Base-by-base conservation (phyloP, 1,140 invertebrate genomes). In the Alviniconcha marisindica region DNA sequence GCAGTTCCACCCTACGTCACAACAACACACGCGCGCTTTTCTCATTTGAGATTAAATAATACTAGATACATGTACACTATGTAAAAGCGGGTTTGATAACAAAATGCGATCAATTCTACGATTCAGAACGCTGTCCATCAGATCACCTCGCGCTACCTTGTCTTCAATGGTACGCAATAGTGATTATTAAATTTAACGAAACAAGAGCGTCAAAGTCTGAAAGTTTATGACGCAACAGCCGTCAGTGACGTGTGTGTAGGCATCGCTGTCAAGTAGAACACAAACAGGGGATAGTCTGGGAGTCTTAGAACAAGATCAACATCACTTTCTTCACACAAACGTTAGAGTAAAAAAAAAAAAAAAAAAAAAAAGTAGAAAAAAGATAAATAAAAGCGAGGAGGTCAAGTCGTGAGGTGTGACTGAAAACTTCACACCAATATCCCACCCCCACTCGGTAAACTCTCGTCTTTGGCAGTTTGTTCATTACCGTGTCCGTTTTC, bases 11-110 rank as follows among this genome's bases (percentile, higher is more conserved):
- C 4, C 44, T 10, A 51, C 44, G 42, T 31, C 73, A 76, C 2
- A 28, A n/a, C 0, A 76, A 76, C 73, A 51, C n/a, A 51, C 44
- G 21, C 66, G 66, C 66, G 14, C 36, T 24, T 71, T 2, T 40
- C 40, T 31, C n/a, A 40, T 76, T 12, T 51, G 42, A 54, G 21
- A 63, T 63, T 48, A 44, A 74, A 51, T 76, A 76, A 76, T 76
- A 76, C 73, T 76, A 1, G 73, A 76, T 76, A 76, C 73, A 76
- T 36, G 69, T 33, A 71, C 69, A 40, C 36, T 76, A 38, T 51
- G 15, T 76, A 51, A 76, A 76, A 76, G 73, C 73, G 51, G 73
- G 1, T 76, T 76, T 21, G 14, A 71, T 33, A 24, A 71, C 36
- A 33, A 40, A 40, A 71, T 42, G 73, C 2, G 40, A 76, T 15